These are phyloP conservation scores for Clepsis dumicolana DNA, from an alignment of 2,888 invertebrate species.

Conservation along the genomic window DNA sequence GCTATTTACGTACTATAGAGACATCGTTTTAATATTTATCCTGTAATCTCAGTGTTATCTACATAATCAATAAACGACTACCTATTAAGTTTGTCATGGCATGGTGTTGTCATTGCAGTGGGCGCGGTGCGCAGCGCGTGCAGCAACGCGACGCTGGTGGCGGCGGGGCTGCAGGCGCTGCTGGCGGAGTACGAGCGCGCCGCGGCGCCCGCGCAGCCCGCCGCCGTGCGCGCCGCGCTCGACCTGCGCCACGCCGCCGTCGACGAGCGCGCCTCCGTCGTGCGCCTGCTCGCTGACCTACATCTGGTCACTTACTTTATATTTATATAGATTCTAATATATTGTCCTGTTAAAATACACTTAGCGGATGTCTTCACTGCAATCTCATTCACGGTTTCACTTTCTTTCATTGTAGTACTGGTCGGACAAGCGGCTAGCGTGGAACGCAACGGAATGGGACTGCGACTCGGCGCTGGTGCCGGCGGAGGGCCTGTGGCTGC, in stretches of 20 bases:
- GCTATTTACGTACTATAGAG: no score
- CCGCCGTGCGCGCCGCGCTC: slow-evolving; percentile 83
- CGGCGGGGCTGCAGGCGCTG: slow-evolving; percentile 67
- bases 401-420: slow-evolving; percentile 84
- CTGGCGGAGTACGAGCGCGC: slow-evolving; percentile 79
- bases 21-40: no score
- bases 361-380: no score
- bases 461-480: slow-evolving; percentile 87
- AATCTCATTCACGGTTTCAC: no score
- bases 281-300: slow-evolving; percentile 75
- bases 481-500: slow-evolving; percentile 92
- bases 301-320: slow-evolving; percentile 7
- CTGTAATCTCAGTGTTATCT: no score
- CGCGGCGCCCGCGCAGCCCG: slow-evolving; percentile 58
- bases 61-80: no score
- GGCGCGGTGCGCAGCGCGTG: slow-evolving; percentile 49
- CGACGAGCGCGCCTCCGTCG: slow-evolving; percentile 87
- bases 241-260: slow-evolving; percentile 88
- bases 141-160: slow-evolving; percentile 62
- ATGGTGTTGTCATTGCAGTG: neutral
- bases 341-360: no score
- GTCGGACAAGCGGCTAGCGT: slow-evolving; percentile 90
- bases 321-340: no score
- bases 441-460: slow-evolving; percentile 89
- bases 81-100: no score